Conservation (phyloP, 2,113 vertebrate genomes). For the Platysternon megacephalum region DNA sequence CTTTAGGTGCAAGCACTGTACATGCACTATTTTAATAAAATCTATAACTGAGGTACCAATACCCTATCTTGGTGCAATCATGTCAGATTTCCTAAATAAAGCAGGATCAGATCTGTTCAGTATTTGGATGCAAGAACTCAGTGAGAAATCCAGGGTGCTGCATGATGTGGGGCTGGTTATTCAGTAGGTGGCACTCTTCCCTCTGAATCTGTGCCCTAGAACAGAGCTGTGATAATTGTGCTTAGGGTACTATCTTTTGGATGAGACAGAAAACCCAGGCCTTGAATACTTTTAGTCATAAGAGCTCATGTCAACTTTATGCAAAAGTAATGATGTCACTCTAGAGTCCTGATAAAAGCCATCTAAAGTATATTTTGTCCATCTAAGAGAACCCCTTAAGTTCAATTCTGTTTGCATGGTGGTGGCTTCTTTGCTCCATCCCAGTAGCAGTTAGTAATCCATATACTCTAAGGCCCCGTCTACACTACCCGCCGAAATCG, state of each 20-base stretch:
- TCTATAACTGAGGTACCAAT: neutral
- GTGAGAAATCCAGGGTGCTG: neutral
- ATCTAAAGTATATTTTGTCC: neutral
- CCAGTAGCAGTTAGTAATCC: neutral
- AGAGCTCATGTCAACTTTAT: neutral
- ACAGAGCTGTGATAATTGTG: neutral
- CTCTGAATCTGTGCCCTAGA: neutral
- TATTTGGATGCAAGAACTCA: neutral
- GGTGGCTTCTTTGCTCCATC: neutral
- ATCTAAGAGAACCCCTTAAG: neutral
- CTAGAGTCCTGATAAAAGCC: neutral
- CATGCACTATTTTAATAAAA: neutral
- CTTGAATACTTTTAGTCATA: neutral
- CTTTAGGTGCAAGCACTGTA: neutral
- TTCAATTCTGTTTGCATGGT: neutral
- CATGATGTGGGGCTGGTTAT: neutral
- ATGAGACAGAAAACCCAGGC: neutral
- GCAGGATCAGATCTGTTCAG: fast-evolving
- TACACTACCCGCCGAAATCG: too few relatives aligned
- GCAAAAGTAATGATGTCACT: neutral
- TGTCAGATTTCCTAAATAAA: neutral
- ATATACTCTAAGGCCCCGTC: too few relatives aligned
- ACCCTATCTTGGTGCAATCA: neutral
- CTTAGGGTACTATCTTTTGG: fast-evolving
- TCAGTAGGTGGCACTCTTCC: neutral